Evolutionary conservation across 2,888 invertebrate species (phyloP).

Genomic region (Prosopocoilus inquinatus): DNA sequence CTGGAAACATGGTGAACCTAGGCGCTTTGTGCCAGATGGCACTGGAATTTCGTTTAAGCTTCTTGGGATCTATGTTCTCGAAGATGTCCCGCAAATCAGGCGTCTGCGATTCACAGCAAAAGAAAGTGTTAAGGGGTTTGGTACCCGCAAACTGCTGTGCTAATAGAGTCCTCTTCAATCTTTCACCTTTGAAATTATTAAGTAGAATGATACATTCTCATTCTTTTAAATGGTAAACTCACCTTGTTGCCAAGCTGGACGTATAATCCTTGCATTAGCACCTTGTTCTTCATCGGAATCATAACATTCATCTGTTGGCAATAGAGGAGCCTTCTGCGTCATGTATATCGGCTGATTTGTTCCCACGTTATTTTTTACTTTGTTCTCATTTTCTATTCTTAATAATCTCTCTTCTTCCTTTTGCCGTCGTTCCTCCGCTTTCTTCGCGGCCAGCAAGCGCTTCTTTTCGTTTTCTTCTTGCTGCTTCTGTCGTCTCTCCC

Average conservation of each 20-base stretch:
- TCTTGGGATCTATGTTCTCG: conserved; percentile 62
- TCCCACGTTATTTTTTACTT: not conserved
- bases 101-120: conserved; percentile 59
- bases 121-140: conserved; percentile 58
- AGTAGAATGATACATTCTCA: not conserved
- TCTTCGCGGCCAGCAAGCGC: conserved; percentile 51
- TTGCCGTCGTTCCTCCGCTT: conserved; percentile 48
- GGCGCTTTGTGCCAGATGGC: conserved; percentile 75
- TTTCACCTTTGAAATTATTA: conserved; percentile 37
- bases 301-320: conserved; percentile 58
- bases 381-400: conserved; percentile 29
- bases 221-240: conserved; percentile 27
- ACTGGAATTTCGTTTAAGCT: conserved; percentile 69
- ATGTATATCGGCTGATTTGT: conserved; percentile 35
- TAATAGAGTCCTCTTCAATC: conserved; percentile 9
- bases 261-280: conserved; percentile 36
- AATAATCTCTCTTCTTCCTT: conserved; percentile 45
- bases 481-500: conserved; percentile 51
- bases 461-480: conserved; percentile 52
- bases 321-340: conserved; percentile 45
- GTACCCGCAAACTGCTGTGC: conserved; percentile 26
- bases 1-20: conserved; percentile 56
- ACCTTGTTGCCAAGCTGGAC: conserved; percentile 52
- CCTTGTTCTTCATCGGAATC: conserved; percentile 55
- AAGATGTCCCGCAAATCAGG: conserved; percentile 69